phyloP scores from a whole-genome alignment of 2,888 invertebrate genomes.

The Nasonovia ribisnigri region DNA sequence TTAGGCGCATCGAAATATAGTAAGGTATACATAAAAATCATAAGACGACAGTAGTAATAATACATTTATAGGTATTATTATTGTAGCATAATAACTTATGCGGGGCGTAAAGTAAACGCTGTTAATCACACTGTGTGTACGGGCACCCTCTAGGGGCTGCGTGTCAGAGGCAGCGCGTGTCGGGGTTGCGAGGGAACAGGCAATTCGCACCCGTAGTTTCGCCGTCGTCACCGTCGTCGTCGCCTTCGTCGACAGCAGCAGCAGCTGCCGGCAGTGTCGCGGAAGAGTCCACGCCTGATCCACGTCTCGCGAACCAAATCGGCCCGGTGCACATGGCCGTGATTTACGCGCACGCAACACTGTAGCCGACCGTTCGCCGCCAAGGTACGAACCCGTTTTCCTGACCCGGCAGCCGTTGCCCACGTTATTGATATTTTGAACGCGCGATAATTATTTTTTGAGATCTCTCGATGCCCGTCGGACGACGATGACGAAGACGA shows the following conservation, averaged over 20 bases:
- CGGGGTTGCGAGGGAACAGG: neutral
- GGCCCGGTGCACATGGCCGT: neutral
- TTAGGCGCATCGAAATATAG: too few species aligned
- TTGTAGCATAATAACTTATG: neutral
- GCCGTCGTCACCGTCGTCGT: neutral
- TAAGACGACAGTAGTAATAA: neutral
- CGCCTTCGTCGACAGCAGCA: neutral
- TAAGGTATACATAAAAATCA: neutral
- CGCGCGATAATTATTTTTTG: neutral
- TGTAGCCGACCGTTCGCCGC: neutral
- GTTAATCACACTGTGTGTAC: neutral
- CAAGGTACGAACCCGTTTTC: neutral
- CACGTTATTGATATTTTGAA: neutral
- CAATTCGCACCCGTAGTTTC: neutral
- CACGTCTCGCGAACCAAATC: neutral
- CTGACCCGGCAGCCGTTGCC: too few species aligned
- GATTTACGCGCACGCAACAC: neutral
- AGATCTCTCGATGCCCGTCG: neutral
- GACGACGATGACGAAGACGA: slow-evolving; percentile 9
- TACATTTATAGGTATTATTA: neutral
- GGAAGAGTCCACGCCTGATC: slow-evolving; percentile 24
- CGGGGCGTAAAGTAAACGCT: neutral
- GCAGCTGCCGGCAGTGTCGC: slow-evolving; percentile 21
- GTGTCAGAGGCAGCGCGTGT: neutral
- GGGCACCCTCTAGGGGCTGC: neutral